Conservation (phyloP, 1,140 invertebrate species). For the Zaprionus capensis region DNA sequence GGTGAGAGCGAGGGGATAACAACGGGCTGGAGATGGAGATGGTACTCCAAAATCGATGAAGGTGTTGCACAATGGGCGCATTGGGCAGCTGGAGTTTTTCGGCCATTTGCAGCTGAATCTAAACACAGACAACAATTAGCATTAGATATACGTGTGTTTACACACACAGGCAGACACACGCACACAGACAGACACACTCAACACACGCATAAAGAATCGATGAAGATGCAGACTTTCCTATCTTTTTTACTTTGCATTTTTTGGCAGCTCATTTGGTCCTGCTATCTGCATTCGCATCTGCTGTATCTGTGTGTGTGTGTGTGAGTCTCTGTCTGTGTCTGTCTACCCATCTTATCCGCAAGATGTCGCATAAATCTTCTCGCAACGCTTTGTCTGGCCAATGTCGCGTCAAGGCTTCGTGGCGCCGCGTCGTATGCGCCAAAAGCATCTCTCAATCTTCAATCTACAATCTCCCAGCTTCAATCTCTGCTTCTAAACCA, state of each 20-base stretch:
- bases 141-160: slow-evolving; percentile 16
- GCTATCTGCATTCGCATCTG: not conserved
- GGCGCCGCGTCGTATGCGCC: slow-evolving; percentile 15
- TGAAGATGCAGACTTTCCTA: slow-evolving; percentile 1
- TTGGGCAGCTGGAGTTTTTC: slow-evolving; percentile 39
- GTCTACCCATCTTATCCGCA: slow-evolving; percentile 35
- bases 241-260: slow-evolving; percentile 10
- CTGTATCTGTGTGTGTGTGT: not conserved
- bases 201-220: slow-evolving; percentile 2
- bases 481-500: slow-evolving; percentile 11
- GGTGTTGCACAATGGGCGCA: slow-evolving; percentile 27
- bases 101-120: slow-evolving; percentile 9
- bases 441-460: slow-evolving; percentile 13
- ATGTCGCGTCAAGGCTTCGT: slow-evolving; percentile 7
- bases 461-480: not conserved
- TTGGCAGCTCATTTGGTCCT: slow-evolving; percentile 15
- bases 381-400: slow-evolving; percentile 23
- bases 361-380: slow-evolving; percentile 43
- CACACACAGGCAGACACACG: not conserved
- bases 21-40: slow-evolving; percentile 16
- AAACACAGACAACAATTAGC: slow-evolving; percentile 39
- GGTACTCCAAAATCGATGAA: slow-evolving; percentile 20
- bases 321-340: not conserved
- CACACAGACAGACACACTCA: not conserved
- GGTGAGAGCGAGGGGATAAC: not conserved